Evolutionary conservation across 2,113 vertebrate species (phyloP).

Genomic region (Corythornis vintsioides): DNA sequence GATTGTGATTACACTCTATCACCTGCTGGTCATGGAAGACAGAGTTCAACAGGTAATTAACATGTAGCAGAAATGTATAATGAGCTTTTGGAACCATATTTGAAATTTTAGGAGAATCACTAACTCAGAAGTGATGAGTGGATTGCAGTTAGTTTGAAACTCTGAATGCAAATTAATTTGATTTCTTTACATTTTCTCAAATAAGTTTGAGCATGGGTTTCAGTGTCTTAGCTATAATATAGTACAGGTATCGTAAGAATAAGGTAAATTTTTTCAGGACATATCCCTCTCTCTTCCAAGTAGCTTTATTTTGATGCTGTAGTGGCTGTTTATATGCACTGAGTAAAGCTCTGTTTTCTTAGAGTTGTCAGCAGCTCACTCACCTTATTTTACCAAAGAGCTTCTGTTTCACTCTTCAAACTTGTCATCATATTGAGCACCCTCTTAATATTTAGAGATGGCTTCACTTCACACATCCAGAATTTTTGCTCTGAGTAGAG

Average conservation of each 20-base stretch:
- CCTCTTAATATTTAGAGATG: not conserved
- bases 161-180: not conserved
- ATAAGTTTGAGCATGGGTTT: not conserved
- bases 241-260: not conserved
- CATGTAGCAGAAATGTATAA: not conserved
- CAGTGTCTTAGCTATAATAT: not conserved
- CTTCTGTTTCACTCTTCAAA: not conserved
- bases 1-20: not conserved
- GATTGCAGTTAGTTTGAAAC: not conserved
- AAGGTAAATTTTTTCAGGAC: not conserved
- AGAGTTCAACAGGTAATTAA: slow-evolving; percentile 16
- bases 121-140: not conserved
- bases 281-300: not conserved
- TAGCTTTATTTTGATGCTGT: not conserved
- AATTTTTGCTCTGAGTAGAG: not conserved
- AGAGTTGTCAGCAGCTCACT: not conserved
- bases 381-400: not conserved
- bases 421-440: not conserved
- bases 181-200: not conserved
- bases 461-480: not conserved
- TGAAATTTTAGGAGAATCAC: not conserved
- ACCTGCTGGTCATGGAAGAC: not conserved
- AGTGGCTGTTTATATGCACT: not conserved
- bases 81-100: not conserved
- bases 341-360: not conserved